phyloP scores from a whole-genome alignment of 2,113 vertebrate genomes.

The Salvelinus sp. region DNA sequence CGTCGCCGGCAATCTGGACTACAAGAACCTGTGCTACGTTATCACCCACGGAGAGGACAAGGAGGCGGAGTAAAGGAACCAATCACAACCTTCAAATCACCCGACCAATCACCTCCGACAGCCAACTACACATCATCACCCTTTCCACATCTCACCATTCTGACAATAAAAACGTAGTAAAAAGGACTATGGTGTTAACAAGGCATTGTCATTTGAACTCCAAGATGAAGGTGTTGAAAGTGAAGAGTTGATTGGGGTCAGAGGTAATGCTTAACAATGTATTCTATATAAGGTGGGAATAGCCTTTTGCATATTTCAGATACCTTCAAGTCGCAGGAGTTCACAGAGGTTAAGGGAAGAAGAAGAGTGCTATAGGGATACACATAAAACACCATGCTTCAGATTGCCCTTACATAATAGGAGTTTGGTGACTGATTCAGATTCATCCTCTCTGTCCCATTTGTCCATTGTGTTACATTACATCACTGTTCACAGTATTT shows the following conservation, averaged over 20 bases:
- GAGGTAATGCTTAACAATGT: too few species aligned
- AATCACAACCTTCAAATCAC: neutral
- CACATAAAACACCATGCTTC: too few species aligned
- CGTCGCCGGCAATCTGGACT: slow-evolving; percentile 86
- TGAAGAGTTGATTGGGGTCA: neutral
- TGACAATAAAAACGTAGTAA: slow-evolving; percentile 13
- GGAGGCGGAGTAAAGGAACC: slow-evolving; percentile 69
- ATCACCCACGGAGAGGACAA: slow-evolving; percentile 91
- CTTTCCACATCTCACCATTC: neutral
- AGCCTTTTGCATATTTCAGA: too few species aligned
- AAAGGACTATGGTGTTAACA: neutral
- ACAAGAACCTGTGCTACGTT: slow-evolving; percentile 88
- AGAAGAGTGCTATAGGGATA: too few species aligned
- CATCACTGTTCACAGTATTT: neutral
- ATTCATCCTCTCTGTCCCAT: too few species aligned
- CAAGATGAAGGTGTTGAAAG: neutral
- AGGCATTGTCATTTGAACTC: neutral
- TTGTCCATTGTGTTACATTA: too few species aligned
- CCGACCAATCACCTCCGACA: neutral
- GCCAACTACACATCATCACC: slow-evolving; percentile 4
- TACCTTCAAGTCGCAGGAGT: too few species aligned
- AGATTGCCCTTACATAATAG: neutral
- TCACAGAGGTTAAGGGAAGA: too few species aligned
- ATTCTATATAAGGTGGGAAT: too few species aligned
- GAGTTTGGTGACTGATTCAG: neutral